Conservation (phyloP, 2,113 vertebrate species). For the Meles meles region DNA sequence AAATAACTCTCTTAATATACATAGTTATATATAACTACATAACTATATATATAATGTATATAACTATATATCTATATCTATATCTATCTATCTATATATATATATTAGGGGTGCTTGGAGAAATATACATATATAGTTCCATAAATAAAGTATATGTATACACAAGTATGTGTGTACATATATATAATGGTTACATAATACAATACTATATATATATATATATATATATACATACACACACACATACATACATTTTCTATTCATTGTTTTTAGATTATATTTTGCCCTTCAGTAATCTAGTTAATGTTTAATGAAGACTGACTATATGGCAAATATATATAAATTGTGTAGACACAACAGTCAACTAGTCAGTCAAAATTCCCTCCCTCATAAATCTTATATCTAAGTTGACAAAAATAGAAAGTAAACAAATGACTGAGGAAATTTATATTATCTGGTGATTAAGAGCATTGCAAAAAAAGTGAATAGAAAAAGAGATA, state of each 20-base stretch:
- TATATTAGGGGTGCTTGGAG: no score
- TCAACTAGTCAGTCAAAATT: background rate
- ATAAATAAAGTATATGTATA: background rate
- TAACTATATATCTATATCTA: no score
- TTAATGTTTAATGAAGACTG: background rate
- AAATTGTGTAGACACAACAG: background rate
- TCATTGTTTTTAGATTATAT: background rate
- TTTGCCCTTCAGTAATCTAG: background rate
- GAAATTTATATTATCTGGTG: background rate
- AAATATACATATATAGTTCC: background rate
- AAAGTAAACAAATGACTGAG: background rate
- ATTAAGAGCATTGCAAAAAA: background rate
- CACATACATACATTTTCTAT: background rate
- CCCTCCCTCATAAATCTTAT: background rate
- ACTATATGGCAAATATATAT: background rate
- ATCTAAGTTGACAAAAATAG: background rate
- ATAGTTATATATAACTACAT: background rate
- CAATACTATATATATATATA: background rate
- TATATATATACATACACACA: no score
- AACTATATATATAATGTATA: background rate
- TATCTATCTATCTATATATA: no score
- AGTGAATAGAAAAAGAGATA: background rate
- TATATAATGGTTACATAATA: background rate
- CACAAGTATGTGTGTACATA: background rate
- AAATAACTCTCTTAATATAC: background rate